Evolutionary conservation across 2,797 vertebrate genomes (phyloP).

Genomic region (Sebastes steindachneri): DNA sequence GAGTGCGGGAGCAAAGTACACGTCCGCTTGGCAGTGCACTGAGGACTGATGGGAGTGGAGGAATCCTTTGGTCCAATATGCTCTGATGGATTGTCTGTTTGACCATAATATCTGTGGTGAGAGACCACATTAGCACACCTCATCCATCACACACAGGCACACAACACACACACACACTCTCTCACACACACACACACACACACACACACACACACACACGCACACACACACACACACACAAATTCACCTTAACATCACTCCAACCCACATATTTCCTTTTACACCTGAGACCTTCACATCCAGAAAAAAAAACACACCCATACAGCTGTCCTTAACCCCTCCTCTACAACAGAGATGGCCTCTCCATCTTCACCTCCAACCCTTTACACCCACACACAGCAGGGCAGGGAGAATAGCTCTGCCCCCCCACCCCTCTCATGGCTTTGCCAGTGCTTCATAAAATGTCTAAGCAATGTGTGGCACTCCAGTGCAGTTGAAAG

Average conservation of each 20-base stretch:
- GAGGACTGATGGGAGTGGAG: conserved; percentile 45
- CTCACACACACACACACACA: neutral
- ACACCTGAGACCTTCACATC: conserved; percentile 75
- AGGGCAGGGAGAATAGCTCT: conserved; percentile 47
- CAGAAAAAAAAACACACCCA: conserved; percentile 34
- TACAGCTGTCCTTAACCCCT: conserved; percentile 65
- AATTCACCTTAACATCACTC: conserved; percentile 56
- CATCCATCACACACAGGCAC: conserved; percentile 73
- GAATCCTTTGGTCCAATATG: conserved; percentile 69
- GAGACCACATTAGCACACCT: conserved; percentile 75
- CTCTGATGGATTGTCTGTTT: conserved; percentile 78
- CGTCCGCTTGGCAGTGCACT: neutral
- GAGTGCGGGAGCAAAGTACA: neutral
- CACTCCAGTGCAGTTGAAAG: conserved; percentile 20
- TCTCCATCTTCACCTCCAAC: conserved; percentile 66
- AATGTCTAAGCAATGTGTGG: conserved; percentile 24
- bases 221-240: neutral
- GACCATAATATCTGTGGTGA: conserved; percentile 76
- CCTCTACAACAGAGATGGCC: conserved; percentile 69
- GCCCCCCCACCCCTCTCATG: neutral
- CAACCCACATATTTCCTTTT: conserved; percentile 67
- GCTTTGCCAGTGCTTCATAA: conserved; percentile 49
- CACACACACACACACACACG: neutral
- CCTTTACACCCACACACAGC: conserved; percentile 69
- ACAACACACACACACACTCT: conserved; percentile 1